A percentile compares a stretch with the other conserved stretches of the same genome.
These are phyloP conservation scores for Gobiocypris rarus DNA, from an alignment of 2,113 vertebrate genomes.

Conservation along the genomic window DNA sequence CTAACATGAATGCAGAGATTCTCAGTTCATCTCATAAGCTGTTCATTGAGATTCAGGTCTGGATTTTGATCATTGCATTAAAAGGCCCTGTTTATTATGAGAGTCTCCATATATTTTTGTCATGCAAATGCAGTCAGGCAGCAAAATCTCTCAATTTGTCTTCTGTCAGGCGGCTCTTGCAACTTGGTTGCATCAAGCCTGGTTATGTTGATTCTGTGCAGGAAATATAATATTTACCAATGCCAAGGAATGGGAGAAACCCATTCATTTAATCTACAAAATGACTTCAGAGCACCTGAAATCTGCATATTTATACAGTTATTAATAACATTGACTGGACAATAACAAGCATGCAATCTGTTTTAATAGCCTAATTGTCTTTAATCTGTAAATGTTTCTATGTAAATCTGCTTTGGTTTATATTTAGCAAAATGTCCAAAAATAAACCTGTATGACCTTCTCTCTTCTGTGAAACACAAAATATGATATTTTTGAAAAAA, in stretches of 20 bases:
- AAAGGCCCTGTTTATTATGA: not conserved
- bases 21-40: not conserved
- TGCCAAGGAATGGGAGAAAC: not conserved
- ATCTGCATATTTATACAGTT: not conserved
- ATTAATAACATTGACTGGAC: not conserved
- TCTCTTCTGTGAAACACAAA: not conserved
- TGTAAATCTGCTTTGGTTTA: not conserved
- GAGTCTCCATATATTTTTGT: not conserved
- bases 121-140: not conserved
- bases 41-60: not conserved
- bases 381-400: not conserved
- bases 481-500: not conserved
- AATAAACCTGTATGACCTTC: not conserved
- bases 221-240: not conserved
- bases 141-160: not conserved
- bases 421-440: not conserved
- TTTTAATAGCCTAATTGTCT: not conserved
- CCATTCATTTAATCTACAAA: not conserved
- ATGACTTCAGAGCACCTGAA: not conserved
- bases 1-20: not conserved
- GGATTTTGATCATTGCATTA: not conserved
- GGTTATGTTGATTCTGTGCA: not conserved
- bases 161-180: slow-evolving; percentile 13
- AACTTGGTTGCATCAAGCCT: slow-evolving; percentile 12
- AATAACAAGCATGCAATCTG: not conserved